Evolutionary conservation across 2,797 vertebrate genomes (phyloP).

Genomic region (Pempheris klunzingeri): DNA sequence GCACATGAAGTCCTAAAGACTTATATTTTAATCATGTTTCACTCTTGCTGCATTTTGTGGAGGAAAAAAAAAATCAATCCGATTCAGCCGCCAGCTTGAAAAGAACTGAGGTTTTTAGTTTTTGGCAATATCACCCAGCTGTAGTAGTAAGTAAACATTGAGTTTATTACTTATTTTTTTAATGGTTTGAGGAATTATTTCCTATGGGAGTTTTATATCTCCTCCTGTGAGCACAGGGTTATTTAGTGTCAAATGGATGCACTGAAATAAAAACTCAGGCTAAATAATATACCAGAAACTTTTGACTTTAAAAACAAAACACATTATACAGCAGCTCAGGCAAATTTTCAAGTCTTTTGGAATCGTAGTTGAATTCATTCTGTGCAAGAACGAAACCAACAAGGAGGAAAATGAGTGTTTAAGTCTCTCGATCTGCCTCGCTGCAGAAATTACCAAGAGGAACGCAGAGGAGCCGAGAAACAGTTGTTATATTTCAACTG

Average conservation of each 20-base stretch:
- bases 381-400: slow-evolving; percentile 2
- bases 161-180: neutral
- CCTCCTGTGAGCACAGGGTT: neutral
- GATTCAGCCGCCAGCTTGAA: neutral
- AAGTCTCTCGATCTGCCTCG: neutral
- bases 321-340: neutral
- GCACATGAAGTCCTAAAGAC: neutral
- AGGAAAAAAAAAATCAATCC: neutral
- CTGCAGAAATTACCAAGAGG: neutral
- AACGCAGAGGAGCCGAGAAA: neutral
- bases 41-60: neutral
- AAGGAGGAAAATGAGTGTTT: slow-evolving; percentile 22
- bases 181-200: slow-evolving; percentile 4
- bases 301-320: neutral
- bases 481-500: neutral
- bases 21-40: neutral
- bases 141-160: neutral
- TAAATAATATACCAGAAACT: neutral
- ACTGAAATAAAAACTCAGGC: neutral
- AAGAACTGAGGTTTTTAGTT: neutral
- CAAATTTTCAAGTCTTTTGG: neutral
- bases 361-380: neutral
- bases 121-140: neutral
- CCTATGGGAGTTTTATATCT: neutral
- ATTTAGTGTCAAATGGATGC: neutral